Evolutionary conservation across 2,113 vertebrate genomes (phyloP), one percentile per base, ranked within the genome.

Genomic region (Telmatochromis sp.): DNA sequence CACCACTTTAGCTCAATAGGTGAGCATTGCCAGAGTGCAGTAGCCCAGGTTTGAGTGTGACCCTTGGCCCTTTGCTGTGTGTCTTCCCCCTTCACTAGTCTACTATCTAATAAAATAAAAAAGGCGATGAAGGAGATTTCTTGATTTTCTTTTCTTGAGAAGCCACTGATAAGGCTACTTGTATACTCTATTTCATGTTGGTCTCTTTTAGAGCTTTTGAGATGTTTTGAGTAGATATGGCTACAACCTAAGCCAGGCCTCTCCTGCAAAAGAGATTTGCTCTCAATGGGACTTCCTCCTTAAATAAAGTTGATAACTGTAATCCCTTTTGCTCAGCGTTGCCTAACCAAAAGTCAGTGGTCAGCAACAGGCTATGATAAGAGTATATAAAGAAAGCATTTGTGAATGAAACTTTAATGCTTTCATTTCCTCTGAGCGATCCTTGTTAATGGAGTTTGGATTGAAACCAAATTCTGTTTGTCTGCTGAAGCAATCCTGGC

Each of bases 401-500:
- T 55, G 23, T 1, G 54, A 81, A 9, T 14, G 15, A 45, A 58
- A 5, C 37, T 81, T 50, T 8, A 3, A 42, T 57, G 3, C 11
- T 88, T 58, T 21, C n/a, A 35, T 81, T 84, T 57, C 57, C 33
- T 12, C 55, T 3, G 73, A 4, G 19, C 1, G 9, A 54, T 53
- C 7, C 78, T 33, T 50, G 26, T n/a, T 50, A 33, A 51, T 78
- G 45, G 73, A 51, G 1, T 33, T 51, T 78, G 73, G 73, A 78
- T 51, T 78, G 37, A 86, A 40, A 31, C 35, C 7, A 57, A 54
- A 58, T 58, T 21, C 6, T 78, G 55, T 82, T 79, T 71, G 82
- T 40, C n/a, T 93, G 89, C 45, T 33, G 57, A 85, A 91, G 81
- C 81, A 35, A 71, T 89, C 47, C 12, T 9, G 31, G 35, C 14